A percentile compares a stretch with the other conserved stretches of the same genome.
These are phyloP conservation scores for Hippocampus comes DNA, from an alignment of 2,113 vertebrate species.

Conservation along the genomic window DNA sequence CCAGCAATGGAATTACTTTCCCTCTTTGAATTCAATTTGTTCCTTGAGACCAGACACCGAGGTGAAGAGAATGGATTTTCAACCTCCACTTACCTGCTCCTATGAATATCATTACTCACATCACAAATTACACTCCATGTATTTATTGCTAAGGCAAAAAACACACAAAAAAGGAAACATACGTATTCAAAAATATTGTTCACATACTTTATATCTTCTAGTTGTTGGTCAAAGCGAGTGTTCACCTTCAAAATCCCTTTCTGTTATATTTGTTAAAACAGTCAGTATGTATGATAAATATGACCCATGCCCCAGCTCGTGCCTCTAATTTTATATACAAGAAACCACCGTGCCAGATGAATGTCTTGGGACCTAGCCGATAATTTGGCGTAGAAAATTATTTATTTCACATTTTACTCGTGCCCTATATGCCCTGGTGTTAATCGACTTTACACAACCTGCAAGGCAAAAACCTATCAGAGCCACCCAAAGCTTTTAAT, in stretches of 20 bases:
- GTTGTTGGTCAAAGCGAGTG: not conserved
- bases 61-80: slow-evolving; percentile 45
- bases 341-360: not conserved
- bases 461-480: slow-evolving; percentile 50
- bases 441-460: slow-evolving; percentile 37
- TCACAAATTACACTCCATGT: slow-evolving; percentile 22
- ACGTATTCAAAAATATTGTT: not conserved
- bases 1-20: slow-evolving; percentile 36
- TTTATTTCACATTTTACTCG: not conserved
- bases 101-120: slow-evolving; percentile 58
- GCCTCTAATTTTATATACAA: too few species aligned
- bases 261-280: too few species aligned
- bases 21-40: slow-evolving; percentile 40
- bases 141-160: not conserved
- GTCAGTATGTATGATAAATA: too few species aligned
- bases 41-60: slow-evolving; percentile 34
- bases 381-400: not conserved
- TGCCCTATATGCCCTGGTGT: not conserved
- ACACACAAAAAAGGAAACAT: not conserved
- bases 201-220: not conserved
- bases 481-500: slow-evolving; percentile 43
- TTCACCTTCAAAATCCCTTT: too few species aligned
- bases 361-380: not conserved
- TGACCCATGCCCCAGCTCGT: too few species aligned
- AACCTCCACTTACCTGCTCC: slow-evolving; percentile 34